These are phyloP conservation scores for Rutilus rutilus DNA, from an alignment of 2,113 vertebrate species.

Conservation along the genomic window DNA sequence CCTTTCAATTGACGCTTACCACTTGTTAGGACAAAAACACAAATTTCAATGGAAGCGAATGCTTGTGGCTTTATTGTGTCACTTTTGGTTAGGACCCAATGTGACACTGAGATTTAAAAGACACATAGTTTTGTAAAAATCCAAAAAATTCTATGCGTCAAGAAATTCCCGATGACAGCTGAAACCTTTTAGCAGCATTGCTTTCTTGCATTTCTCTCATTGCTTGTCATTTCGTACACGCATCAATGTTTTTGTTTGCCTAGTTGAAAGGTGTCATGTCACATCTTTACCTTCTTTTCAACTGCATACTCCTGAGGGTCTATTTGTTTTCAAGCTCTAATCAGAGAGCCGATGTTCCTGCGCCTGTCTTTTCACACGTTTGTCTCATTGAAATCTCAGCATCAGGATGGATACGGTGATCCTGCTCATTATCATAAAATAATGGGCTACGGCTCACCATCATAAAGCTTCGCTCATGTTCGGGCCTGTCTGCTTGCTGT, in stretches of 20 bases:
- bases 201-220: conserved; percentile 5
- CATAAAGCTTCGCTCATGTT: conserved; percentile 49
- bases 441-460: conserved; percentile 68
- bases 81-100: neutral
- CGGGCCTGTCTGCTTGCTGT: conserved; percentile 36
- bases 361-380: conserved; percentile 51
- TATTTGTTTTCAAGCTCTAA: conserved; percentile 64
- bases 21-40: neutral
- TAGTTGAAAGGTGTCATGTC: conserved; percentile 41
- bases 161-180: neutral
- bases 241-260: conserved; percentile 31
- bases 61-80: neutral
- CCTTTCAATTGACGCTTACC: neutral
- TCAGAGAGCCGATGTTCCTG: conserved; percentile 64
- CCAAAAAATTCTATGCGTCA: neutral
- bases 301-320: conserved; percentile 50
- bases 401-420: conserved; percentile 59
- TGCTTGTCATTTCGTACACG: conserved; percentile 4
- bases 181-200: neutral
- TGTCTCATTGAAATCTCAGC: conserved; percentile 56
- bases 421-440: conserved; percentile 78
- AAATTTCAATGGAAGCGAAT: neutral
- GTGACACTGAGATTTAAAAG: conserved; percentile 16
- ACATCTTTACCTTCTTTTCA: conserved; percentile 47
- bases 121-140: conserved; percentile 21